Percentiles rank a stretch among this genome's conserved stretches.
These are phyloP conservation scores for Orestias chungarensis DNA, from an alignment of 2,797 vertebrate genomes.

Conservation along the genomic window DNA sequence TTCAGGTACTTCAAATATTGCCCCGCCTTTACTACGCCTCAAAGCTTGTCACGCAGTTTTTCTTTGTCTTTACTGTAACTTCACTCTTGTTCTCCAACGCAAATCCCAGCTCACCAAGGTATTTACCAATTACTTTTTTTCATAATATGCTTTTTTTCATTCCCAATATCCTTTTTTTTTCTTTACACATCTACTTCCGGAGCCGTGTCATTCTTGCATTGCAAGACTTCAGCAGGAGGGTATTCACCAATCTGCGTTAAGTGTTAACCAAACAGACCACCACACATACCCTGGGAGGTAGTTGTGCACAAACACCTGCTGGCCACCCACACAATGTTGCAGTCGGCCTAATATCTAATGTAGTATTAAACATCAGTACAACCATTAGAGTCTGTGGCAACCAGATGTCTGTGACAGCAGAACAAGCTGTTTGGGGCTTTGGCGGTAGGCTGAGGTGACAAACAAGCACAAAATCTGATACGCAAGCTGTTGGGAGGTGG, in stretches of 20 bases:
- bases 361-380: constrained; percentile 60
- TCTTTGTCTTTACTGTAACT: constrained; percentile 33
- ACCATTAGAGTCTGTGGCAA: constrained; percentile 57
- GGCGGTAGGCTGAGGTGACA: constrained; percentile 26
- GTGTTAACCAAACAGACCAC: constrained; percentile 1
- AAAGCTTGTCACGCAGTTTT: constrained; percentile 25
- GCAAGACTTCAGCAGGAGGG: neutral
- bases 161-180: constrained; percentile 16
- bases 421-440: constrained; percentile 66
- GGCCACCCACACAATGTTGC: constrained; percentile 11
- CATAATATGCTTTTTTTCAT: constrained; percentile 8
- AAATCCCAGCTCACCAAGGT: neutral
- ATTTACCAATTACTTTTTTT: constrained; percentile 20
- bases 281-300: constrained; percentile 13
- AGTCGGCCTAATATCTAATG: constrained; percentile 41
- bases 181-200: constrained; percentile 3
- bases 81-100: constrained; percentile 16
- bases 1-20: constrained; percentile 62
- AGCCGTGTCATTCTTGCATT: neutral
- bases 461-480: constrained; percentile 13
- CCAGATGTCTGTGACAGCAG: constrained; percentile 63
- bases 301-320: constrained; percentile 17
- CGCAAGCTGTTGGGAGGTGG: constrained; percentile 32
- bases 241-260: neutral
- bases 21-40: constrained; percentile 40